Conservation (phyloP, 2,113 vertebrate species). For the Dasyurus viverrinus region DNA sequence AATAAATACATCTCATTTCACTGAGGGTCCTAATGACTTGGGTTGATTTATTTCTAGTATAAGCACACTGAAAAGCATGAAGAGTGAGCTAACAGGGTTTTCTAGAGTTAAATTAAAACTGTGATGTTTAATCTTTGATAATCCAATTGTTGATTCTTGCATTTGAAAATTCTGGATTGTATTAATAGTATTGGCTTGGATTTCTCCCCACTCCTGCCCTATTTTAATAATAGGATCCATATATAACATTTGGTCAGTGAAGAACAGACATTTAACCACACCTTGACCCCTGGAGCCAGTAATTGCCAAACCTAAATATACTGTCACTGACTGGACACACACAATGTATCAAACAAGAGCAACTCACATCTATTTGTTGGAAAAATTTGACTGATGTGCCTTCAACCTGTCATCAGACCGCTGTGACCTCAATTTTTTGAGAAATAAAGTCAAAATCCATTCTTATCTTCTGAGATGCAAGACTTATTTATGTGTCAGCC, state of each 20-base stretch:
- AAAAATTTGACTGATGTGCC: slow-evolving; percentile 79
- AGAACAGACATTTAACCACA: slow-evolving; percentile 25
- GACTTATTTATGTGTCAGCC: slow-evolving; percentile 82
- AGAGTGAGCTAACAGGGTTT: slow-evolving; percentile 9
- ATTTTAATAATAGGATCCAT: slow-evolving; percentile 27
- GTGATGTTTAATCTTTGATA: not conserved
- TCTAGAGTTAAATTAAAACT: slow-evolving; percentile 20
- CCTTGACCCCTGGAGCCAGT: slow-evolving; percentile 76
- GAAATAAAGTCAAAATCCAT: slow-evolving; percentile 82
- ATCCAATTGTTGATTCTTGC: not conserved
- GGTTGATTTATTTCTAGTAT: not conserved
- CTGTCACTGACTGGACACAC: slow-evolving; percentile 71
- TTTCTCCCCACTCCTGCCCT: not conserved
- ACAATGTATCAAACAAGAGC: slow-evolving; percentile 77
- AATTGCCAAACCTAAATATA: slow-evolving; percentile 73
- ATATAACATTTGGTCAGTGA: not conserved
- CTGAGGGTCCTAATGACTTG: not conserved
- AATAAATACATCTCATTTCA: slow-evolving; percentile 10
- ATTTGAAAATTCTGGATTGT: not conserved
- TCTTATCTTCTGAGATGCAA: slow-evolving; percentile 79
- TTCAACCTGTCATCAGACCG: slow-evolving; percentile 80
- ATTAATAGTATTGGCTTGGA: not conserved
- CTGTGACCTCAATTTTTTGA: slow-evolving; percentile 84
- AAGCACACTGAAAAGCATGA: not conserved
- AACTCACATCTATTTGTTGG: slow-evolving; percentile 21